Evolutionary conservation across 2,888 invertebrate genomes (phyloP).

Genomic region (Sminthurides aquaticus): DNA sequence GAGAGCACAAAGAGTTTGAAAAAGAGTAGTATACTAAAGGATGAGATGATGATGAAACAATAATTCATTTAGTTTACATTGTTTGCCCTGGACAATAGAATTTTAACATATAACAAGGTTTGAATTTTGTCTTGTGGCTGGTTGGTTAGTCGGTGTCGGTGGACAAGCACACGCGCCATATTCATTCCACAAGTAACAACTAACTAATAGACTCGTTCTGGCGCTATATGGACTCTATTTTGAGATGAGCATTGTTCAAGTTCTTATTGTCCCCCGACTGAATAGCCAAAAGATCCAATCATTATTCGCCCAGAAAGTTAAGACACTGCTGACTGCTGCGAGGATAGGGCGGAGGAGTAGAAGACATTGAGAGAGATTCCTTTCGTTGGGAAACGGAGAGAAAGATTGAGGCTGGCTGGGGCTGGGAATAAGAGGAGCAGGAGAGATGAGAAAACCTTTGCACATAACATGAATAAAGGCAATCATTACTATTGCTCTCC

Average conservation of each 20-base stretch:
- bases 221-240: slow-evolving; percentile 1
- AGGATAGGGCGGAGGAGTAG: neutral
- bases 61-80: slow-evolving; percentile 26
- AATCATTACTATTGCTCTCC: neutral
- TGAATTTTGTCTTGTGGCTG: neutral
- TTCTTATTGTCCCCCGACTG: neutral
- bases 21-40: neutral
- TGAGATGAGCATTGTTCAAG: slow-evolving; percentile 3
- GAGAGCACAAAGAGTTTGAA: neutral
- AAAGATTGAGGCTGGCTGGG: too few relatives aligned
- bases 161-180: slow-evolving; percentile 2
- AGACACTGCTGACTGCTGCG: neutral
- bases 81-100: slow-evolving; percentile 22
- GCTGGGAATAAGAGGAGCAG: neutral
- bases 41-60: slow-evolving; percentile 17
- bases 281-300: slow-evolving; percentile 6
- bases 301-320: slow-evolving; percentile 8
- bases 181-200: neutral
- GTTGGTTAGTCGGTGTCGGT: neutral
- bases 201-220: neutral
- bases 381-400: neutral
- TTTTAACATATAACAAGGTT: slow-evolving; percentile 3
- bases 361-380: neutral
- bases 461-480: neutral
- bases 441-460: neutral